Conservation (phyloP, 1,140 invertebrate species). For the Ditylenchus dipsaci region DNA sequence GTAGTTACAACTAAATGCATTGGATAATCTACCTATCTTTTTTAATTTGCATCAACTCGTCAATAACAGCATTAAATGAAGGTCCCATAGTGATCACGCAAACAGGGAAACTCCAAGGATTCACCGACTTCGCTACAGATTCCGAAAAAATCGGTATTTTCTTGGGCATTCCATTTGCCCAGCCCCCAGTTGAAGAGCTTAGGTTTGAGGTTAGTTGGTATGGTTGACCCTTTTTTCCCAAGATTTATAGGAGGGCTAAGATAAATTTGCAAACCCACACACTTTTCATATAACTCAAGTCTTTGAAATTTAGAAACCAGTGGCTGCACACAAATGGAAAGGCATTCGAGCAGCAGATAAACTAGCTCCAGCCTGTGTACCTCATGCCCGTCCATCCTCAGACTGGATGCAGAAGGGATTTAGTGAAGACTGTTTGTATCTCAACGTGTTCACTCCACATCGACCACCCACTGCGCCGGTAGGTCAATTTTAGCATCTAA, state of each 20-base stretch:
- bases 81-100: background rate
- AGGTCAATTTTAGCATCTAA: background rate
- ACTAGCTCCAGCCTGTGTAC: constrained; percentile 12
- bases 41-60: too few species aligned
- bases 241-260: too few species aligned
- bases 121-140: background rate
- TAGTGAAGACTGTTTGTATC: constrained; percentile 89
- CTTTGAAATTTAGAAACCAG: constrained; percentile 27
- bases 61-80: too few species aligned
- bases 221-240: too few species aligned
- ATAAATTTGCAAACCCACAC: too few species aligned
- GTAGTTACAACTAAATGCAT: too few species aligned
- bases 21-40: too few species aligned
- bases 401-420: constrained; percentile 14
- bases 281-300: too few species aligned
- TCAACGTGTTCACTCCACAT: constrained; percentile 84
- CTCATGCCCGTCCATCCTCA: background rate
- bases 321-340: constrained; percentile 17
- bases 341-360: constrained; percentile 22
- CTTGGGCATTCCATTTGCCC: constrained; percentile 21
- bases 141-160: background rate
- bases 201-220: constrained; percentile 18
- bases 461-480: background rate
- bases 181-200: constrained; percentile 13
- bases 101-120: constrained; percentile 8